Percentiles rank a stretch among this genome's conserved stretches.
phyloP scores from a whole-genome alignment of 2,888 invertebrate genomes.

The Apodemia duryi region DNA sequence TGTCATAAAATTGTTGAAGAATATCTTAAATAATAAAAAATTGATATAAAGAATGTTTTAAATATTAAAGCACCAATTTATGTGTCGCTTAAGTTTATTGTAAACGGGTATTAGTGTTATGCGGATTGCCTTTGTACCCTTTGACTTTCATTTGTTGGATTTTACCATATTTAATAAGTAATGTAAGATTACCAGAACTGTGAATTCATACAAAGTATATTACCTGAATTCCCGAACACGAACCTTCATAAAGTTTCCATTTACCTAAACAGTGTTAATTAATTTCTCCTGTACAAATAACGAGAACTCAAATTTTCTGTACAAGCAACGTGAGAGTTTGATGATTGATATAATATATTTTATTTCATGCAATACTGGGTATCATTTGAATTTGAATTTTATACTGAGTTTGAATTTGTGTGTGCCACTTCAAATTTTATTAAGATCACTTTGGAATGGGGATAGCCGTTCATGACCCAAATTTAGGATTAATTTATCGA shows the following conservation, averaged over 20 bases:
- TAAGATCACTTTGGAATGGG: too few species aligned
- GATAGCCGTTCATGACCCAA: too few species aligned
- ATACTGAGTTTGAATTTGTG: not conserved
- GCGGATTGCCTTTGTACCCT: not conserved
- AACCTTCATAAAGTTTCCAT: not conserved
- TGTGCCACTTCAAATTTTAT: too few species aligned
- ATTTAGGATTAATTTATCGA: too few species aligned
- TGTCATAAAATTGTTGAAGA: too few species aligned
- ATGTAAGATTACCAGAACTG: not conserved
- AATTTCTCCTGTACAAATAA: not conserved
- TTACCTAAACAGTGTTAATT: not conserved
- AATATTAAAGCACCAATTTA: too few species aligned
- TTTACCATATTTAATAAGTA: not conserved
- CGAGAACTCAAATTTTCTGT: constrained; percentile 2
- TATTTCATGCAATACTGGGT: not conserved
- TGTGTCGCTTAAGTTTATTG: too few species aligned
- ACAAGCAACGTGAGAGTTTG: not conserved
- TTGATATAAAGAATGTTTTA: too few species aligned
- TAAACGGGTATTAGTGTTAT: too few species aligned
- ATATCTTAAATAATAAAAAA: too few species aligned
- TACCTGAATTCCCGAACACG: not conserved
- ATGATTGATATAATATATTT: not conserved
- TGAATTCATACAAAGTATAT: not conserved
- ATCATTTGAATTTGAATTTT: not conserved
- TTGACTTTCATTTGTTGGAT: not conserved